Base-by-base conservation (phyloP, 2,113 vertebrate species). In the Lasiurus borealis region DNA sequence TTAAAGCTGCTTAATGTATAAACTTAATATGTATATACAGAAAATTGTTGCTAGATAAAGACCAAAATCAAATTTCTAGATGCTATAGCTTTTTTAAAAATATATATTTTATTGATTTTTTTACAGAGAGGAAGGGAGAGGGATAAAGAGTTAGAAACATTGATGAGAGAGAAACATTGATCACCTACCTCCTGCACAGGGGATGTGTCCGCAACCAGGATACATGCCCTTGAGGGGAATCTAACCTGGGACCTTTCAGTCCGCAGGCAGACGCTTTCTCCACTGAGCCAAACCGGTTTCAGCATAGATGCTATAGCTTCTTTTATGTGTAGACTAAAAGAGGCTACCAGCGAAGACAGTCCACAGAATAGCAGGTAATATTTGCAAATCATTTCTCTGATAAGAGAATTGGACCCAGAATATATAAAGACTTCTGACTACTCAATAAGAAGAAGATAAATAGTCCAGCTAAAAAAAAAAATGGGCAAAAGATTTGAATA, bases 371-470 rank as follows among this genome's bases (percentile, higher is more conserved):
- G 59, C 25, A 85, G 31, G 50, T 62, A 86, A 68, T 81, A 85
- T 64, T 71, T 86, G 52, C 27, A 64, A 77, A 72, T 66, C 48
- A 73, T 66, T 36, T 76, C 85, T n/a, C 50, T 69, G 29, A 48
- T 69, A 80, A 87, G 57, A 91, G 18, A 91, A 13, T 72, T 62
- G 6, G 66, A 80, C 69, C 40, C 18, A 85, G 57, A 66, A 46
- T 64, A 57, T 4, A 29, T 59, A 64, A 96, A 88, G 40, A 84
- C 59, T 31, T 73, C 40, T 93, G 75, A 68, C 18, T 85, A 80
- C 19, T 69, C 34, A 87, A 40, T 80, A 69, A 83, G 25, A 91
- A 82, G 40, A 83, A 64, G 73, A 92, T 4, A 85, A 93, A 85
- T 50, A 77, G 54, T 8, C 21, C 64, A 84, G 27, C 14, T 85